These are phyloP conservation scores for Spea multiplicata DNA, from an alignment of 2,113 vertebrate species.

Conservation along the genomic window DNA sequence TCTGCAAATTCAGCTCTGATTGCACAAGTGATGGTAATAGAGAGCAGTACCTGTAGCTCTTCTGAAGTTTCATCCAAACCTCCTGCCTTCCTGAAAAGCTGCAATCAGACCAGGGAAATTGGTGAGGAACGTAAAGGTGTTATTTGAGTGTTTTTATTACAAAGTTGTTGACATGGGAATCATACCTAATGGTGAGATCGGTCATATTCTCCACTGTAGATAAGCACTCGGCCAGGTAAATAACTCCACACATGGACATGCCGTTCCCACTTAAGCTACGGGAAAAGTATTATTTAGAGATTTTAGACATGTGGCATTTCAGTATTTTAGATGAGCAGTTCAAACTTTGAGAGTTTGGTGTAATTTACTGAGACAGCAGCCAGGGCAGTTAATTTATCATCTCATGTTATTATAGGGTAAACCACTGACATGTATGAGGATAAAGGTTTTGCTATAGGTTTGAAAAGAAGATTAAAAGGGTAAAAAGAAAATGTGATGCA, in stretches of 20 bases:
- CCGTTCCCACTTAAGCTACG: conserved; percentile 72
- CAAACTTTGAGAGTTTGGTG: no score
- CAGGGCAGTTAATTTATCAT: no score
- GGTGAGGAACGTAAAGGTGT: neutral
- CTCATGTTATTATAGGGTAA: no score
- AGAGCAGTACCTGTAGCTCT: conserved; percentile 16
- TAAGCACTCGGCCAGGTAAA: conserved; percentile 64
- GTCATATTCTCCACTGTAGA: conserved; percentile 51
- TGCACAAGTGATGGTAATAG: neutral
- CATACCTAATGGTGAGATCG: conserved; percentile 71
- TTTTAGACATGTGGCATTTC: no score
- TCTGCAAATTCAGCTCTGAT: no score
- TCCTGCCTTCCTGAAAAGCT: conserved; percentile 57
- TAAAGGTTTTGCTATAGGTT: no score
- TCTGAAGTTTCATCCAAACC: conserved; percentile 54
- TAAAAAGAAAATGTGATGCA: no score
- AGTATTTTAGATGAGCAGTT: no score
- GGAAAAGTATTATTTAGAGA: conserved; percentile 39
- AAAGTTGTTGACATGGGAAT: neutral
- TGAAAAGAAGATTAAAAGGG: no score
- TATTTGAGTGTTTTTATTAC: neutral
- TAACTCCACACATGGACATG: conserved; percentile 62
- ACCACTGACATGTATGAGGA: no score
- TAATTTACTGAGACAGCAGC: no score
- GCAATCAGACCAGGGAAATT: conserved; percentile 50